A percentile compares a stretch with the other conserved stretches of the same genome.
These are phyloP conservation scores for Miniopterus natalensis DNA, from an alignment of 2,113 vertebrate species.

Conservation along the genomic window DNA sequence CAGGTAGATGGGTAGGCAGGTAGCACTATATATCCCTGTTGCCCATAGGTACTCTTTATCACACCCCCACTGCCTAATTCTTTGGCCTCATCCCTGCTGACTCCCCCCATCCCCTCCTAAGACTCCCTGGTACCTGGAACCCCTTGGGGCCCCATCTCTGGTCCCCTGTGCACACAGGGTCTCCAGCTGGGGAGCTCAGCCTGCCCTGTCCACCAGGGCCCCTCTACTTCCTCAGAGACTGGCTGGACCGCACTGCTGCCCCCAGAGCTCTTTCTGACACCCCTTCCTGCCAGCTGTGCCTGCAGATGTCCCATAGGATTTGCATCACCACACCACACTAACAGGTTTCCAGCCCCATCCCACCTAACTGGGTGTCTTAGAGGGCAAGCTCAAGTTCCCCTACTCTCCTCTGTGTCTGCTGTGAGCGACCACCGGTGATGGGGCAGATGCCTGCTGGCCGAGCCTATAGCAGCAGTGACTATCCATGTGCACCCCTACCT, in stretches of 20 bases:
- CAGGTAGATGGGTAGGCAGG: not conserved
- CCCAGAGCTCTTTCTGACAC: not conserved
- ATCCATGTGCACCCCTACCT: accelerated
- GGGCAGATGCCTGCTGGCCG: not conserved
- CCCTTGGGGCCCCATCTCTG: not conserved
- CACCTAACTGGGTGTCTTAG: not conserved
- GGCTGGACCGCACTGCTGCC: not conserved
- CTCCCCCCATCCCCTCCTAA: not conserved
- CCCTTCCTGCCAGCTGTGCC: not conserved
- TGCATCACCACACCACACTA: accelerated
- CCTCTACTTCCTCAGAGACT: not conserved
- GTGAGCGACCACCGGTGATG: not conserved
- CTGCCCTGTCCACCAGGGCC: accelerated
- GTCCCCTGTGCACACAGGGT: not conserved
- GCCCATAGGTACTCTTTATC: not conserved
- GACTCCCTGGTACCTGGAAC: not conserved
- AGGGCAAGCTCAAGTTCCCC: not conserved
- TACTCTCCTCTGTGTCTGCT: no score
- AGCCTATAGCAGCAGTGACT: not conserved
- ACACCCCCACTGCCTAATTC: not conserved
- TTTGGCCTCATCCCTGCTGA: not conserved
- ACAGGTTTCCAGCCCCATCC: not conserved
- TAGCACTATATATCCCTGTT: accelerated
- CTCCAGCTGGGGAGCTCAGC: not conserved
- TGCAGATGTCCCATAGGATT: not conserved